Conservation (phyloP, 2,113 vertebrate genomes). For the Dasyprocta punctata region DNA sequence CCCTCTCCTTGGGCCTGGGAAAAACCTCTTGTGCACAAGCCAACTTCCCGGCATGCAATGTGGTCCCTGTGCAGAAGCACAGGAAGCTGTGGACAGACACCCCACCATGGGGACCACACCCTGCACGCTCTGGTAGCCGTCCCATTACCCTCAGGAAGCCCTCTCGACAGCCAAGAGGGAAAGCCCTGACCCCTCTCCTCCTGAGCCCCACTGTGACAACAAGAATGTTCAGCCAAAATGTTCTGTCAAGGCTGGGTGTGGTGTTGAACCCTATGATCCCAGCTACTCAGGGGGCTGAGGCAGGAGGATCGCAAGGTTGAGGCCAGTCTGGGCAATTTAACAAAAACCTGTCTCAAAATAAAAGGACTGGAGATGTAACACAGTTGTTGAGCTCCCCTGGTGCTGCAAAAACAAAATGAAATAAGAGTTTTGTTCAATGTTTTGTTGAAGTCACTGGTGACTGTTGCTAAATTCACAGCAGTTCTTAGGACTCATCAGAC, state of each 20-base stretch:
- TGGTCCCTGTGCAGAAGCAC: background rate
- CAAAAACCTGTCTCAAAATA: background rate
- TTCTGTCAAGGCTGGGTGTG: background rate
- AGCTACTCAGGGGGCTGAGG: background rate
- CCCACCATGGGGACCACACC: accelerated
- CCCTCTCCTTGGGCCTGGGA: background rate
- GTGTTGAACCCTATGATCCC: background rate
- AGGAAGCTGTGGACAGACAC: background rate
- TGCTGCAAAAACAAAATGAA: background rate
- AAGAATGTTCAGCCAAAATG: background rate
- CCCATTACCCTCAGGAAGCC: background rate
- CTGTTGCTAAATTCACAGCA: background rate
- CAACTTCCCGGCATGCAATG: accelerated
- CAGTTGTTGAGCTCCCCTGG: background rate
- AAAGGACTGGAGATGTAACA: background rate
- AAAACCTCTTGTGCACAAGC: background rate
- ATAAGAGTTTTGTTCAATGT: background rate
- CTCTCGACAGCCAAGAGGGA: background rate
- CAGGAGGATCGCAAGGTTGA: background rate
- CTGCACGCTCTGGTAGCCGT: accelerated
- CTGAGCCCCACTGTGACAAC: background rate
- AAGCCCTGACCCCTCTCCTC: background rate
- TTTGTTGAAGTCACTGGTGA: background rate
- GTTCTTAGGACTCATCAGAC: background rate
- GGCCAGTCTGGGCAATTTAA: background rate